A percentile compares a stretch with the other conserved stretches of the same genome.
These are phyloP conservation scores for Coreoperca whiteheadi DNA, from an alignment of 2,113 vertebrate genomes.

Conservation along the genomic window DNA sequence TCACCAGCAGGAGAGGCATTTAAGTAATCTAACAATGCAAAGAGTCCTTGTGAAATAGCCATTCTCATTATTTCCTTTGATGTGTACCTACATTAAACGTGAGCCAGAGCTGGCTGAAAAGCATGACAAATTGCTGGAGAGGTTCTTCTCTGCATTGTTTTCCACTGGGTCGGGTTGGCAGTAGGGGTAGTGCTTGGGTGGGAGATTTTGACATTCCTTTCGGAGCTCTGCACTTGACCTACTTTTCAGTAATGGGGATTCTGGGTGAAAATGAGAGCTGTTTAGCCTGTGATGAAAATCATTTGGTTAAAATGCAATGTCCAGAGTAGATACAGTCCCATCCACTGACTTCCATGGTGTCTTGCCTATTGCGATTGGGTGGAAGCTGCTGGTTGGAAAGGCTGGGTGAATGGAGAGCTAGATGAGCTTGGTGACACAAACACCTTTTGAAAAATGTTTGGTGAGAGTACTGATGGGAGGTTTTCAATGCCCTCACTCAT, in stretches of 20 bases:
- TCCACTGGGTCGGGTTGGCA: conserved; percentile 43
- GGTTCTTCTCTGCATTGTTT: conserved; percentile 63
- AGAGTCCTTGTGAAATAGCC: conserved; percentile 53
- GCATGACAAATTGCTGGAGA: conserved; percentile 70
- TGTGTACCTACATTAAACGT: conserved; percentile 69
- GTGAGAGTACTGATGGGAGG: conserved; percentile 48
- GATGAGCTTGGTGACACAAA: conserved; percentile 63
- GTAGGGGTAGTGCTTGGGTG: conserved; percentile 49
- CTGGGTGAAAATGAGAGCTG: conserved; percentile 68
- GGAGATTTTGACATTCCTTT: conserved; percentile 75
- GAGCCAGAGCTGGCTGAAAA: conserved; percentile 67
- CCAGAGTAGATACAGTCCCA: conserved; percentile 51
- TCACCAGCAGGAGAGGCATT: conserved; percentile 49
- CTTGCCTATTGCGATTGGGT: conserved; percentile 31
- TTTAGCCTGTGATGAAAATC: conserved; percentile 79
- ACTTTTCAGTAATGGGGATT: conserved; percentile 82
- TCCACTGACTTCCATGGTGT: conserved; percentile 36
- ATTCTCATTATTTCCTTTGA: conserved; percentile 74
- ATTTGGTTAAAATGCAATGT: conserved; percentile 70
- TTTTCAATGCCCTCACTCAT: conserved; percentile 54
- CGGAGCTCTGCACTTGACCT: conserved; percentile 80
- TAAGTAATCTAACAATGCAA: conserved; percentile 44
- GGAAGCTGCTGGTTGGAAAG: background rate
- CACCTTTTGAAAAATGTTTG: conserved; percentile 62
- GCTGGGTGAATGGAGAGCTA: background rate